Evolutionary conservation across 2,888 invertebrate genomes (phyloP).

Genomic region (Pristionchus fissidentatus): DNA sequence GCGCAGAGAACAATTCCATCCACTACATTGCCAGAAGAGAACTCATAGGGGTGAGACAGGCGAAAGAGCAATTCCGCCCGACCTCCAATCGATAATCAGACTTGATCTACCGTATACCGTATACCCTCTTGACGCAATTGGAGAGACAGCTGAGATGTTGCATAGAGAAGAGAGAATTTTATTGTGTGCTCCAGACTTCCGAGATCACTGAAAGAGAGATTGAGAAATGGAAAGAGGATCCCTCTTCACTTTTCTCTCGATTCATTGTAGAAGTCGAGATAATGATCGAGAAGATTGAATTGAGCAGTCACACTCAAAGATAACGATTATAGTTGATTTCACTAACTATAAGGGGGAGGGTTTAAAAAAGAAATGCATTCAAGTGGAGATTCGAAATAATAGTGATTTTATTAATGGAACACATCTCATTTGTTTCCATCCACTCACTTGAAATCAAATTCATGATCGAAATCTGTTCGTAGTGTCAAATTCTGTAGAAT

Average conservation of each 20-base stretch:
- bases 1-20: constrained; percentile 21
- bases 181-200: background rate
- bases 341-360: too few species aligned
- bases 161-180: constrained; percentile 35
- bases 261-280: background rate
- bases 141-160: background rate
- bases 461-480: constrained; percentile 16
- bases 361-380: too few species aligned
- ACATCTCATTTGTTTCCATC: background rate
- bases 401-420: background rate
- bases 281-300: background rate
- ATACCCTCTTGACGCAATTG: background rate
- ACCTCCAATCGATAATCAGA: background rate
- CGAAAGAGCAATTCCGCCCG: background rate
- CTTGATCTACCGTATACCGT: background rate
- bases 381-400: background rate
- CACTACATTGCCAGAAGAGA: background rate
- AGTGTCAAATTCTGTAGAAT: constrained; percentile 41
- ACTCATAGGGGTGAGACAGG: constrained; percentile 7
- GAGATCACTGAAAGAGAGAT: background rate
- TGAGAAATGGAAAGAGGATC: background rate
- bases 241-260: background rate
- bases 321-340: background rate
- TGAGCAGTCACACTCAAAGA: constrained; percentile 16
- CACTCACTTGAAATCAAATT: constrained; percentile 45